Conservation (phyloP, 2,113 vertebrate genomes). For the Carettochelys insculpta region DNA sequence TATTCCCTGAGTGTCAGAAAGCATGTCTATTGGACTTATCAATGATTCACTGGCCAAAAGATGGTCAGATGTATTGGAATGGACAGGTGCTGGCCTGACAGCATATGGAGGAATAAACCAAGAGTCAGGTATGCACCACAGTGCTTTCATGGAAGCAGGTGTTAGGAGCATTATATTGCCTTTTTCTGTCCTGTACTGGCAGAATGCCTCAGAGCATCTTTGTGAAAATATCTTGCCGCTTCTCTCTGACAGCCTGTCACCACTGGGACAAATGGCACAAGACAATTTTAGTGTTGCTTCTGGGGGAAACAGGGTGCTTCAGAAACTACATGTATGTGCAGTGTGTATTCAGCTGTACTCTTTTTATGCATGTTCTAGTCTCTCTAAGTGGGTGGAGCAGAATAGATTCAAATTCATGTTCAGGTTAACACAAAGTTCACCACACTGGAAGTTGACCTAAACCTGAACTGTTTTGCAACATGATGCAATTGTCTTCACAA, state of each 20-base stretch:
- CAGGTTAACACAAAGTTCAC: not conserved
- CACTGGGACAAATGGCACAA: not conserved
- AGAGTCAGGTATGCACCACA: not conserved
- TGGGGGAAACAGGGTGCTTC: not conserved
- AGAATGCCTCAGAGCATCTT: not conserved
- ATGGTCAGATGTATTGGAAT: not conserved
- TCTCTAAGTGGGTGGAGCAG: not conserved
- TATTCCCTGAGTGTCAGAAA: constrained; percentile 23
- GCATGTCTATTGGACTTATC: not conserved
- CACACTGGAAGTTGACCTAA: not conserved
- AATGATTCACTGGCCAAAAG: constrained; percentile 14
- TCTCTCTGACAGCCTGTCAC: not conserved
- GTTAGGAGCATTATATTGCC: not conserved
- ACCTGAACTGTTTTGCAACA: not conserved
- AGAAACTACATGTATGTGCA: not conserved
- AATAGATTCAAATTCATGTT: not conserved
- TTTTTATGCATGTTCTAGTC: not conserved
- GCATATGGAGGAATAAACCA: not conserved
- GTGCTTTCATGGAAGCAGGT: not conserved
- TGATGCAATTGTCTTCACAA: not conserved
- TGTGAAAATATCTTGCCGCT: not conserved
- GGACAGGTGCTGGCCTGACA: not conserved
- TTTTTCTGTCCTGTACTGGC: not conserved
- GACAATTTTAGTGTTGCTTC: accelerated
- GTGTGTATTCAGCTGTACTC: not conserved